phyloP scores from a whole-genome alignment of 92 coral and sea anemone species.

The Porites cylindrica region DNA sequence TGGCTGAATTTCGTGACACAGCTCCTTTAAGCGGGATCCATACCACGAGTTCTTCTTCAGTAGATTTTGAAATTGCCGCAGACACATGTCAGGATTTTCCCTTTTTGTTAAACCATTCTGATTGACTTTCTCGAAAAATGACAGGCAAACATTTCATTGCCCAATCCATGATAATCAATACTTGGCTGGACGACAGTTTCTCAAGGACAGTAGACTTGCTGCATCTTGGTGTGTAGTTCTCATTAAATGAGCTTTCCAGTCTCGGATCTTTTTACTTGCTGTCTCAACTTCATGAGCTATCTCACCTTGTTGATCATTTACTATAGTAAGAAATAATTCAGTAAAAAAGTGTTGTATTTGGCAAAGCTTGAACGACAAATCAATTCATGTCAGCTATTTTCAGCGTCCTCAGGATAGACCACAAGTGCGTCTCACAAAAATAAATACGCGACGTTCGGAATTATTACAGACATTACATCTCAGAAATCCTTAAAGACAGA shows the following conservation, averaged over 20 bases:
- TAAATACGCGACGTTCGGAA: no score
- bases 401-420: no score
- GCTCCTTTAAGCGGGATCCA: no score
- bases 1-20: no score
- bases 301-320: slow-evolving; percentile 26
- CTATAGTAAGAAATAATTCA: not conserved
- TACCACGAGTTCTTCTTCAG: no score
- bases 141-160: slow-evolving; percentile 19
- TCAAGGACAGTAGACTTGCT: slow-evolving; percentile 22
- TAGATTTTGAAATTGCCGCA: not conserved
- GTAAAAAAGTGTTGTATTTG: not conserved
- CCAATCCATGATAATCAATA: slow-evolving; percentile 16
- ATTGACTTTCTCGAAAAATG: slow-evolving; percentile 11
- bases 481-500: no score
- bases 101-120: not conserved
- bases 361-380: not conserved
- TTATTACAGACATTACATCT: no score
- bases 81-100: not conserved
- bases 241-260: slow-evolving; percentile 46
- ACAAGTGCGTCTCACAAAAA: no score
- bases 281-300: slow-evolving; percentile 22
- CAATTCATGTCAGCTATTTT: no score
- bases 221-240: slow-evolving; percentile 33
- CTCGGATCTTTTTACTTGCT: slow-evolving; percentile 18
- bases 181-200: slow-evolving; percentile 6